Conservation (phyloP, 2,888 invertebrate species). For the Eilema caniola region DNA sequence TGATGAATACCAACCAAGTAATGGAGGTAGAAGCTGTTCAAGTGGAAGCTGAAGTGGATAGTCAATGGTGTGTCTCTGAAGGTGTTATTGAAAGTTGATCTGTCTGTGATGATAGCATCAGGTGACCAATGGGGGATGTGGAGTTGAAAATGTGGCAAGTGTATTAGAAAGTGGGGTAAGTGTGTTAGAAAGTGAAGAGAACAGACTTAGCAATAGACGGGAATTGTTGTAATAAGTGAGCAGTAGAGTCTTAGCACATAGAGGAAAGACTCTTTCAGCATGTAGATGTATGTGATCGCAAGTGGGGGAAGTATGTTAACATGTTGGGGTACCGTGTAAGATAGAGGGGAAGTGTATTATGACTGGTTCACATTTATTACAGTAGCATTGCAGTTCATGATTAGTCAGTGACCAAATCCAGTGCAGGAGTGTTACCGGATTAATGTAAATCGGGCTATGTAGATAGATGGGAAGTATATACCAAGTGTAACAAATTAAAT, state of each 20-base stretch:
- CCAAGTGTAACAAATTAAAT: neutral
- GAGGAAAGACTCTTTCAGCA: neutral
- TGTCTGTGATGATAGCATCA: neutral
- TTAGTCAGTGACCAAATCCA: no score
- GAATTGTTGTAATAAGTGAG: neutral
- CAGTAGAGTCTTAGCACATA: neutral
- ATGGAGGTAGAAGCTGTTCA: slow-evolving; percentile 28
- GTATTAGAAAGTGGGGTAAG: neutral
- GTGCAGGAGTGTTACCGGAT: no score
- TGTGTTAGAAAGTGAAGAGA: neutral
- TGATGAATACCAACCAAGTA: slow-evolving; percentile 40
- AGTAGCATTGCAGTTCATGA: no score
- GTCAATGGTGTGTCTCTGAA: slow-evolving; percentile 6
- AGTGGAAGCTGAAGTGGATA: slow-evolving; percentile 25
- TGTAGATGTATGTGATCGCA: no score
- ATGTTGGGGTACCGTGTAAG: no score
- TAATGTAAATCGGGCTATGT: no score
- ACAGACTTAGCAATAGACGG: neutral
- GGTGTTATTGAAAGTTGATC: neutral
- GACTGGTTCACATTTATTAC: no score
- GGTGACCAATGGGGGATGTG: neutral
- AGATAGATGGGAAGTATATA: neutral
- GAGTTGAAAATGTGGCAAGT: neutral
- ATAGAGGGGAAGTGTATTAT: neutral
- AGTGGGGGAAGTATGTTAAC: neutral